Percentiles rank a stretch among this genome's conserved stretches.
These are phyloP conservation scores for Corythoichthys intestinalis DNA, from an alignment of 2,113 vertebrate species.

Conservation along the genomic window DNA sequence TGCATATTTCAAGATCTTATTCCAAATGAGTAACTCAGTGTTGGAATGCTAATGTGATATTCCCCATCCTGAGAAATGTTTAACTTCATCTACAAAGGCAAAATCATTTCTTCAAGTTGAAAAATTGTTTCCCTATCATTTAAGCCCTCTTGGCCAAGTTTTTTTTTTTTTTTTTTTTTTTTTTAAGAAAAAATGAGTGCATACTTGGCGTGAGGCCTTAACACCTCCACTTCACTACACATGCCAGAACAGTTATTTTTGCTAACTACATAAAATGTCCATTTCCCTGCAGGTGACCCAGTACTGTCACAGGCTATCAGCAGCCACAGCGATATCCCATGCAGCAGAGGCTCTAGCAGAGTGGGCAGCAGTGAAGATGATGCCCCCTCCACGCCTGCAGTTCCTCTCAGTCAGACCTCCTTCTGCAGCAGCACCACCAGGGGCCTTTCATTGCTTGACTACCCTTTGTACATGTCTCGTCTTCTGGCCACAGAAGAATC, in stretches of 20 bases:
- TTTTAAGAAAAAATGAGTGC: background rate
- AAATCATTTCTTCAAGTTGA: background rate
- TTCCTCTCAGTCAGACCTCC: constrained; percentile 47
- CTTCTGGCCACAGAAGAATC: constrained; percentile 52
- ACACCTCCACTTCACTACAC: background rate
- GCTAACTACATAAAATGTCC: background rate
- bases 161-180: background rate
- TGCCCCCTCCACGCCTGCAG: constrained; percentile 23
- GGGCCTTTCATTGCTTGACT: constrained; percentile 73
- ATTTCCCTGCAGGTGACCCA: constrained; percentile 38
- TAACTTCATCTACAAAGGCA: background rate
- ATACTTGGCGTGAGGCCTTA: background rate
- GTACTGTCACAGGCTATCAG: constrained; percentile 11
- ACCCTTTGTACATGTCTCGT: constrained; percentile 77
- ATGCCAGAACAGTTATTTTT: background rate
- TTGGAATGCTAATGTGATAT: background rate
- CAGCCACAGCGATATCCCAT: constrained; percentile 7
- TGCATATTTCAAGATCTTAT: background rate
- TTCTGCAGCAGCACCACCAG: constrained; percentile 27
- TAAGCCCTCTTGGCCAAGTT: background rate
- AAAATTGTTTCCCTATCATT: background rate
- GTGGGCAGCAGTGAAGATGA: constrained; percentile 73
- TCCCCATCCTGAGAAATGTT: background rate
- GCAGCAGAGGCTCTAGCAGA: constrained; percentile 56
- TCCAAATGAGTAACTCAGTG: too few species aligned